phyloP scores from a whole-genome alignment of 2,113 vertebrate species.

The Cromileptes altivelis region DNA sequence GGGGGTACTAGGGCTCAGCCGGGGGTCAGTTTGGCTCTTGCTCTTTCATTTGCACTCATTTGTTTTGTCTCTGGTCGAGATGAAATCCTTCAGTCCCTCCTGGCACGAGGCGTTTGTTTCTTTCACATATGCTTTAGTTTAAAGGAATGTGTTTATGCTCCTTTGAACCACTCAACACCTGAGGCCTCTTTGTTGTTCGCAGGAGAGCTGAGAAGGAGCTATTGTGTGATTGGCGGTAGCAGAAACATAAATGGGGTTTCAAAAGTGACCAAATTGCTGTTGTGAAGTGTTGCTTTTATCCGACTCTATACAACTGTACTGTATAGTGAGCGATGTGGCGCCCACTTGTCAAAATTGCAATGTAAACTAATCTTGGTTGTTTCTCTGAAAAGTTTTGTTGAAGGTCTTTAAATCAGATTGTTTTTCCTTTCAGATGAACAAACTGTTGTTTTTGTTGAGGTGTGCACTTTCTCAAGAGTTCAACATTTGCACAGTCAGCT shows the following conservation, averaged over 20 bases:
- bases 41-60: too few relatives aligned
- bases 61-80: too few relatives aligned
- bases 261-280: background rate
- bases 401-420: background rate
- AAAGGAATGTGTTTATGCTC: slow-evolving; percentile 17
- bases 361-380: slow-evolving; percentile 8
- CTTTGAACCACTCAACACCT: background rate
- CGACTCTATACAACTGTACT: background rate
- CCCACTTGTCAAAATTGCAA: background rate
- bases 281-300: background rate
- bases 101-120: too few relatives aligned
- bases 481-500: background rate
- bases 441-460: slow-evolving; percentile 6
- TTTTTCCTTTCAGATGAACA: background rate
- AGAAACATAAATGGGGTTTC: slow-evolving; percentile 9
- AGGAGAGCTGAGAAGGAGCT: background rate
- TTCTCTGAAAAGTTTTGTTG: background rate
- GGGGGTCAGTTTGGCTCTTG: too few relatives aligned
- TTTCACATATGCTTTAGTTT: background rate
- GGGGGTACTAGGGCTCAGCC: too few relatives aligned
- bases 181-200: background rate
- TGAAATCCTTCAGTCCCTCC: too few relatives aligned
- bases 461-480: background rate
- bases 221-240: background rate
- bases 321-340: background rate